These are phyloP conservation scores for Sphaeridia pumilis DNA, from an alignment of 2,888 invertebrate genomes.

Conservation along the genomic window DNA sequence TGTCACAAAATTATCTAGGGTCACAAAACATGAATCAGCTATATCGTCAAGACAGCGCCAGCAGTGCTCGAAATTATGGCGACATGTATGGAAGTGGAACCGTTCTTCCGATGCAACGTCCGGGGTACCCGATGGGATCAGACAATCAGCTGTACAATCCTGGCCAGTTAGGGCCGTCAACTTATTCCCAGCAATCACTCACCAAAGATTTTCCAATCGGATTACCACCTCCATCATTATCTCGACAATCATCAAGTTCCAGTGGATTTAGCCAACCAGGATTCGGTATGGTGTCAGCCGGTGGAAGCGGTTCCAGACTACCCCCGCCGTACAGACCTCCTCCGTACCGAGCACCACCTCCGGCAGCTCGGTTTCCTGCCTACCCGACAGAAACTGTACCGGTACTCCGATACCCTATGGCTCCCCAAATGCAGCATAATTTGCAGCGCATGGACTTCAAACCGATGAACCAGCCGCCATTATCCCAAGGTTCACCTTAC, in stretches of 20 bases:
- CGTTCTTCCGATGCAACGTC: too few relatives aligned
- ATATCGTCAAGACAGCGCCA: neutral
- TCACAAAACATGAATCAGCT: neutral
- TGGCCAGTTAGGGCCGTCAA: neutral
- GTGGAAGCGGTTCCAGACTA: too few relatives aligned
- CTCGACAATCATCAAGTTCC: neutral
- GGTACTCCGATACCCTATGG: too few relatives aligned
- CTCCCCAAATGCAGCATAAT: too few relatives aligned
- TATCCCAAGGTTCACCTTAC: too few relatives aligned
- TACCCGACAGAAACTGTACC: too few relatives aligned
- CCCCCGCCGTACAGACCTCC: constrained; percentile 45
- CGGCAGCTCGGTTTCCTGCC: constrained; percentile 4
- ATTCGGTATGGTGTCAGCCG: neutral
- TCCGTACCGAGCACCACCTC: constrained; percentile 47
- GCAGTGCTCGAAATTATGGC: too few relatives aligned
- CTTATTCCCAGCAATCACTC: too few relatives aligned
- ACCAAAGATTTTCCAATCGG: neutral
- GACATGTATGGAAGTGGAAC: too few relatives aligned
- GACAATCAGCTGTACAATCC: neutral
- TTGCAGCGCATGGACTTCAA: too few relatives aligned
- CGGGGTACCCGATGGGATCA: neutral
- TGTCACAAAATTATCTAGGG: constrained; percentile 2
- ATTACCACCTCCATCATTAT: constrained; percentile 23
- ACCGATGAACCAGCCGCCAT: too few relatives aligned
- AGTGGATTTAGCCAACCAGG: neutral